Percentiles rank a stretch among this genome's conserved stretches.
Conservation (phyloP, 2,797 vertebrate species). For the Amblyopsis hoosieri region DNA sequence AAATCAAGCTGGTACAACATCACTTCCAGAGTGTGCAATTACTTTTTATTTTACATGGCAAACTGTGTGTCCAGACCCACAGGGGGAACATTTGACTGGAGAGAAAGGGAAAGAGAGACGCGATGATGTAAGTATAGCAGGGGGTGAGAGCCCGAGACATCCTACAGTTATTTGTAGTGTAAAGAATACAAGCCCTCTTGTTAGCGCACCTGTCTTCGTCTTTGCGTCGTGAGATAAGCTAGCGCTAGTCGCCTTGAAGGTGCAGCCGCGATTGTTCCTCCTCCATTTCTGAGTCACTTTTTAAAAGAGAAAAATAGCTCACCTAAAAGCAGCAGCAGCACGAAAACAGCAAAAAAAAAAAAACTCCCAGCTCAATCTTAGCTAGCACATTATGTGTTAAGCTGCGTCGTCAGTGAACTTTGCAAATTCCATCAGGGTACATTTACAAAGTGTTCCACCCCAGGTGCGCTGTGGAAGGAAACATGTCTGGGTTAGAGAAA, state of each 20-base stretch:
- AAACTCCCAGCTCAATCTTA: conserved; percentile 46
- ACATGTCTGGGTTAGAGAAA: not conserved
- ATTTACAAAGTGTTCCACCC: conserved; percentile 27
- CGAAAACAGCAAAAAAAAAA: not conserved
- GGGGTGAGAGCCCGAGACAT: not conserved
- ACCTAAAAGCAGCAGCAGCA: conserved; percentile 13
- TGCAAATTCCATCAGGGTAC: conserved; percentile 36
- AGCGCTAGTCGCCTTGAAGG: not conserved
- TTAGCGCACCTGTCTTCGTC: not conserved
- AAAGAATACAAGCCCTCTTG: too few relatives aligned
- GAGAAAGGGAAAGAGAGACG: not conserved
- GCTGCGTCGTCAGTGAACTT: conserved; percentile 22
- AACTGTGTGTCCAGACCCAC: conserved; percentile 31
- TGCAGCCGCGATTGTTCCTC: not conserved
- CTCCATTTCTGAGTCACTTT: not conserved
- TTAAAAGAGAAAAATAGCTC: conserved; percentile 25
- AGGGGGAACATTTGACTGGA: conserved; percentile 29
- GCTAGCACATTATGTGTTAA: conserved; percentile 51
- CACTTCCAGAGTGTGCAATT: conserved; percentile 57
- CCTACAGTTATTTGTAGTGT: too few relatives aligned
- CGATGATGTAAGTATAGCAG: not conserved
- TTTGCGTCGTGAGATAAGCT: not conserved
- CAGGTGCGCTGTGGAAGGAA: conserved; percentile 11
- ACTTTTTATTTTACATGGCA: conserved; percentile 65
- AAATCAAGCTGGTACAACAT: conserved; percentile 20